A percentile compares a stretch with the other conserved stretches of the same genome.
Conservation (phyloP, 2,888 invertebrate species). For the Neelides folsomi region DNA sequence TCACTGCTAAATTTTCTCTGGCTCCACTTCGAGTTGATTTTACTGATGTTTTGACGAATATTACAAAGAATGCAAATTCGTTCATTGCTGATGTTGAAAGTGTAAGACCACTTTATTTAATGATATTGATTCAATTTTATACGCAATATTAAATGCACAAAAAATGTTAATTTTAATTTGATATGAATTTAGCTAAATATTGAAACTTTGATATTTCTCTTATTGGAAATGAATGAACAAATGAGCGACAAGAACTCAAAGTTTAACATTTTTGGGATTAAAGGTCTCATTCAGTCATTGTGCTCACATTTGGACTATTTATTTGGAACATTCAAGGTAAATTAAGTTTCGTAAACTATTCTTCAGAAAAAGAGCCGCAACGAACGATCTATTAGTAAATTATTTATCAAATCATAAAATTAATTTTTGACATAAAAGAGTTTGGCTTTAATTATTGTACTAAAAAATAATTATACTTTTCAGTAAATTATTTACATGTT, state of each 20-base stretch:
- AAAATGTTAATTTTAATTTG: too few species aligned
- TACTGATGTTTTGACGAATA: conserved; percentile 7
- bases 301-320: conserved; percentile 14
- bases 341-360: neutral
- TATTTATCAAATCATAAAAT: too few species aligned
- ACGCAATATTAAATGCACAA: too few species aligned
- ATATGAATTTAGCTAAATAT: conserved; percentile 10
- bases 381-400: too few species aligned
- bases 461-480: too few species aligned
- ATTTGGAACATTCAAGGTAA: neutral
- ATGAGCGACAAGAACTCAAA: conserved; percentile 1
- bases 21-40: conserved; percentile 6
- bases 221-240: conserved; percentile 17
- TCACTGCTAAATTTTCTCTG: conserved; percentile 11
- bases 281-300: conserved; percentile 8
- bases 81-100: conserved; percentile 5
- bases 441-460: neutral
- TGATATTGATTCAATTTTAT: too few species aligned
- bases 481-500: too few species aligned
- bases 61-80: conserved; percentile 2
- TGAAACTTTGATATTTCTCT: conserved; percentile 12
- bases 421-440: too few species aligned
- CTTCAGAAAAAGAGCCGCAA: too few species aligned
- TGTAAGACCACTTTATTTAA: too few species aligned
- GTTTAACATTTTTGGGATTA: conserved; percentile 11